Base-by-base conservation (phyloP, 2,113 vertebrate species). In the Empidonax traillii region DNA sequence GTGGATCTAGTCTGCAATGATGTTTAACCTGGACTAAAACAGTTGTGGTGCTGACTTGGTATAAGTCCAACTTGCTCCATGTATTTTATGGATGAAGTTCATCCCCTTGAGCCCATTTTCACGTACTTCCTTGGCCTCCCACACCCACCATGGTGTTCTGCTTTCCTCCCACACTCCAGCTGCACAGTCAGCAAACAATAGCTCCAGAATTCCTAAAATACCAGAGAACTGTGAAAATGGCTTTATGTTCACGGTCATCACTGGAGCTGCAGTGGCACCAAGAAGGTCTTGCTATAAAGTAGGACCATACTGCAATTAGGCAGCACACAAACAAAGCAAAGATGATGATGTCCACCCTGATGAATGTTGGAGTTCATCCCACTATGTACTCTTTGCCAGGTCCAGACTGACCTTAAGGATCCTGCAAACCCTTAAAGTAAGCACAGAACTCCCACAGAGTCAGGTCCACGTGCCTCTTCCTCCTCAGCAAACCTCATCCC, bases 281-380 rank as follows among this genome's bases (percentile, higher is more conserved):
- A 39, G 81, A 74, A 85, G 52, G 47, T 52, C 23, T 23, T 35
- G 24, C 51, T 25, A 9, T 10, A 12, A 27, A 43, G 52, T 7
- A 12, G 18, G 44, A 30, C 35, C 85, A 79, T 15, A 12, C 4
- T 17, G 20, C 43, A 49, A n/a, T 3, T 8, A 33, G 10, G 16
- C 21, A 30, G 47, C 44, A 31, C 2, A 4, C 15, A 79, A 82
- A 59, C 0, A 3, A 67, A 43, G 47, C 2, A 0, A 5, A 56
- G 59, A 43, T 0, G 2, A 71, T 0, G 1, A 37, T 14, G 9
- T 21, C 8, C 31, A 66, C 35, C 21, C 63, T 61, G 35, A 61
- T 65, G 35, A 91, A 69, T 0, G 0, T 2, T 0, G 0, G 25
- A 61, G 10, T 10, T 25, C 51, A n/a, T 35, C 28, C 66, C 58